Evolutionary conservation across 2,797 vertebrate species (phyloP), one percentile per base, ranked within the genome.

Genomic region (Lophius americanus): DNA sequence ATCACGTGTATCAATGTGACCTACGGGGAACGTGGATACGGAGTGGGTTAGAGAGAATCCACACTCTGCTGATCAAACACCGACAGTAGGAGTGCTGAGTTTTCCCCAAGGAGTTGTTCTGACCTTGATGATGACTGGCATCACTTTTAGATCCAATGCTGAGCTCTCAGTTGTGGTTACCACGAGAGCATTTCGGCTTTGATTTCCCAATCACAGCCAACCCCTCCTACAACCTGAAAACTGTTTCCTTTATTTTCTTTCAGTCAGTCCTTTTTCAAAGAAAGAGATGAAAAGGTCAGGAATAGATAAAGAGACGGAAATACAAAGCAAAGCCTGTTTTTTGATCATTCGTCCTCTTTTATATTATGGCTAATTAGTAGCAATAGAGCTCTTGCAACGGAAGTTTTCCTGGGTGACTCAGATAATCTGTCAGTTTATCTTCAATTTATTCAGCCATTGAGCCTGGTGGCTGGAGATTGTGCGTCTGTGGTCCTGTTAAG

Each of bases 61-160:
- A 47, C 59, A 49, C 66, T 64, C 52, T 59, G 52, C 69, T 82
- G 81, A 85, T 83, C 77, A 81, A 79, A 79, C 82, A 33, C 73
- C 66, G 76, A 80, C 70, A 70, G 61, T 70, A 1, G 0, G 47
- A 54, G 61, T 0, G 4, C 13, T n/a, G 51, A 13, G 51, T 69
- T 72, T 73, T 70, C 67, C 78, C 79, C 33, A 74, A 70, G 85
- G 70, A 76, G 48, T 66, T 58, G 60, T 70, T 44, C 52, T 78
- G 79, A 88, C 78, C 88, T 83, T 83, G 66, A 72, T 50, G 74
- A 74, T 72, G 70, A 67, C 63, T 70, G 41, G 52, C 64, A 58
- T 78, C 38, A 49, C 58, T 68, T 67, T 84, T 63, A 73, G 60
- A 79, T 68, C 59, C 47, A 36, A 1, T 61, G 55, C 61, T 78